Evolutionary conservation across 2,888 invertebrate species (phyloP).

Genomic region (Nomada lathburiana): DNA sequence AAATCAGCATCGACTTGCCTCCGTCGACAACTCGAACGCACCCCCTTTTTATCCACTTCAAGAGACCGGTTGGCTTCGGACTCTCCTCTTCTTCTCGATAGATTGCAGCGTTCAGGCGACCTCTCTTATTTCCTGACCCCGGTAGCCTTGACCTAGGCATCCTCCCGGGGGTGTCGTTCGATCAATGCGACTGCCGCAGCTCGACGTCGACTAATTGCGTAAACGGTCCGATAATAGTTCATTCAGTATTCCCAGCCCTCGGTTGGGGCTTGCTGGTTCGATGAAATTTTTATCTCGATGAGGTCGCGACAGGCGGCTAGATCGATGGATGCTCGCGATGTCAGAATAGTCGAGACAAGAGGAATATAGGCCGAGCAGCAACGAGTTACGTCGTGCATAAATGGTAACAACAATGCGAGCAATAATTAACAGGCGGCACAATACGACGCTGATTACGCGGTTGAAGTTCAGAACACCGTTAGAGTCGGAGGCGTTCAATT

Average conservation of each 20-base stretch:
- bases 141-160: conserved; percentile 78
- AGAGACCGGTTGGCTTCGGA: conserved; percentile 39
- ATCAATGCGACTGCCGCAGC: conserved; percentile 61
- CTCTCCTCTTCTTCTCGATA: conserved; percentile 44
- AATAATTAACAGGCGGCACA: conserved; percentile 1
- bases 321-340: conserved; percentile 7
- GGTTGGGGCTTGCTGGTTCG: neutral
- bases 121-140: conserved; percentile 73
- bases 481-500: conserved; percentile 40
- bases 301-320: neutral
- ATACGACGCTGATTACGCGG: conserved; percentile 30
- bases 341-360: neutral
- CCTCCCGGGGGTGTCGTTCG: conserved; percentile 64
- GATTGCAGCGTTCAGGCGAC: conserved; percentile 57
- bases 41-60: conserved; percentile 44
- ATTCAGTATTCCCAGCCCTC: conserved; percentile 16
- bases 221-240: conserved; percentile 46
- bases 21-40: conserved; percentile 35
- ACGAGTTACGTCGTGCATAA: neutral
- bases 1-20: conserved; percentile 42
- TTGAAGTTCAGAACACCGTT: conserved; percentile 28
- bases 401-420: neutral
- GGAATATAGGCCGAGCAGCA: too few relatives aligned
- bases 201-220: conserved; percentile 58
- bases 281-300: conserved; percentile 14